Evolutionary conservation across 2,797 vertebrate species (phyloP).

Genomic region (Perodicticus potto): DNA sequence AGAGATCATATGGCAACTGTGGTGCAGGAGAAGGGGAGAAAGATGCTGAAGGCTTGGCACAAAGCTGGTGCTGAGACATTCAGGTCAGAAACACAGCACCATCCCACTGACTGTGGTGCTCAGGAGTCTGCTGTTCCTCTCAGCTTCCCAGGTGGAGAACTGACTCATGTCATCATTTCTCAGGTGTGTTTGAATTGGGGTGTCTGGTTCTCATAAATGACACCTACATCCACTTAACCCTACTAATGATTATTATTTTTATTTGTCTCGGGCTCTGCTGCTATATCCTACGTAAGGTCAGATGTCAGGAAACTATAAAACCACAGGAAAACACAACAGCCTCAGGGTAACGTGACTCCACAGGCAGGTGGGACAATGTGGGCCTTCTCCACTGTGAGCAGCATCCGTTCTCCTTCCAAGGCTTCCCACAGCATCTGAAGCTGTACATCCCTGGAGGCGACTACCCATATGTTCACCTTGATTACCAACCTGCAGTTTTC

Average conservation of each 20-base stretch:
- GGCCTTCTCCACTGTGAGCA: not conserved
- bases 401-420: not conserved
- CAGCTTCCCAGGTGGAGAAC: not conserved
- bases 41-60: not conserved
- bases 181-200: not conserved
- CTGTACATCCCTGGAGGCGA: constrained; percentile 41
- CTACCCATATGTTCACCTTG: constrained; percentile 73
- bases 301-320: constrained; percentile 30
- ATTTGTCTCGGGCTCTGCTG: not conserved
- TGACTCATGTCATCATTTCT: not conserved
- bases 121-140: not conserved
- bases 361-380: not conserved
- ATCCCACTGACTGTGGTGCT: not conserved
- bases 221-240: not conserved
- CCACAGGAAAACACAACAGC: not conserved
- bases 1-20: not conserved
- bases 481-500: constrained; percentile 52
- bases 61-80: not conserved
- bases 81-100: not conserved
- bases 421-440: not conserved
- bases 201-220: not conserved
- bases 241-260: not conserved
- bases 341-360: not conserved
- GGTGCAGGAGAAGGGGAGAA: not conserved
- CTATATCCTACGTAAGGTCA: not conserved